Base-by-base conservation (phyloP, 2,888 invertebrate genomes). In the Cyaniris semiargus region DNA sequence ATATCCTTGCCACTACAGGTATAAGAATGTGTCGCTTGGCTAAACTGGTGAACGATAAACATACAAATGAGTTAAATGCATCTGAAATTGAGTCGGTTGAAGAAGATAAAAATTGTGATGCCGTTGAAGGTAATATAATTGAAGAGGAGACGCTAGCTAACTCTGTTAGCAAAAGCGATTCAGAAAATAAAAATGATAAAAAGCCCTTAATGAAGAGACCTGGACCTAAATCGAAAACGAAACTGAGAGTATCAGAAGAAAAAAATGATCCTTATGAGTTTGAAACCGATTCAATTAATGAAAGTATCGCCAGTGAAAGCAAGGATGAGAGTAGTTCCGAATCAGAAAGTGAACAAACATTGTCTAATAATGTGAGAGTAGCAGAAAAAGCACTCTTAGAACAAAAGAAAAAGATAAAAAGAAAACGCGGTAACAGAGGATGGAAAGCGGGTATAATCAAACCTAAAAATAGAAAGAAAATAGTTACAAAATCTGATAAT, bases 11-110 rank as follows among this genome's bases (percentile, higher is more conserved):
- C 76, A 94, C 95, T 18, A 95, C 95, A 2, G 96, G 96, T 15
- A 94, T 95, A 83, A 90, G 96, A 80, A 95, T 95, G 93, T 96
- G 96, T 84, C 94, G 95, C 75, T 84, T 95, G 77, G 91, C 95
- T 48, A 95, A 95, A 87, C 89, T 95, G 79, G 88, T 87, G 15
- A 90, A 90, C 80, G 91, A 90, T 38, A 89, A 87, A 80, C 78
- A 82, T 31, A 89, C 87, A 70, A 85, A 85, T 23, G 86, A 86
- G 66, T 60, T 53, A 38, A 56, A 76, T 5, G 70, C 18, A n/a
- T 70, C 71, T 27, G 79, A 84, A 44, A 58, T 79, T 7, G 86
- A 84, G 76, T 87, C 90, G 1, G 82, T 88, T n/a, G 88, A 89
- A 7, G 81, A 88, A 23, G 81, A 88, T 79, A 85, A 92, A 80